phyloP scores from a whole-genome alignment of 2,888 invertebrate species.

The Seladonia tumulorum region DNA sequence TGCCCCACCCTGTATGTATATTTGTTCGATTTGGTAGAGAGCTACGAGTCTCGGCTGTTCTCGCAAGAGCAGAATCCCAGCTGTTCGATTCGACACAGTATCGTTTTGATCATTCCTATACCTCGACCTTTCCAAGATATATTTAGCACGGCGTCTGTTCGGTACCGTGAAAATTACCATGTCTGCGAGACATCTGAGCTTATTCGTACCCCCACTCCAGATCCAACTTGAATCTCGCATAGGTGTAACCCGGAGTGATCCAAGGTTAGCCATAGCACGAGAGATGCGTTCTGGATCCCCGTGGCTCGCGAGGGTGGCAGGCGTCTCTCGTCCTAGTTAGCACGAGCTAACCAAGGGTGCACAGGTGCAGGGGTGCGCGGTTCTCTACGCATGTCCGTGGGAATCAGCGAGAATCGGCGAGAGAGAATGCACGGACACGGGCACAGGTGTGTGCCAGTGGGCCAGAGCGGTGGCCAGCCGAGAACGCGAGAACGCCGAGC shows the following conservation, averaged over 20 bases:
- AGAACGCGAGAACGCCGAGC: slow-evolving; percentile 10
- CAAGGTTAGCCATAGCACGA: too few relatives aligned
- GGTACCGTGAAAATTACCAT: background rate
- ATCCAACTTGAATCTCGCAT: too few relatives aligned
- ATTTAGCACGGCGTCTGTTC: background rate
- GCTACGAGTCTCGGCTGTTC: background rate
- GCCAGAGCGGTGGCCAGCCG: background rate
- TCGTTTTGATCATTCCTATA: background rate
- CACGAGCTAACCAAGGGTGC: background rate
- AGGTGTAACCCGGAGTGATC: too few relatives aligned
- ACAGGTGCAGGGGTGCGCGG: background rate
- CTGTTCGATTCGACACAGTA: background rate
- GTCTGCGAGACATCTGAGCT: background rate
- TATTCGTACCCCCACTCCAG: too few relatives aligned
- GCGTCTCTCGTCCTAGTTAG: background rate
- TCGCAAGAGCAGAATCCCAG: background rate
- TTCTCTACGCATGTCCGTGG: slow-evolving; percentile 19
- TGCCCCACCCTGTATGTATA: too few relatives aligned
- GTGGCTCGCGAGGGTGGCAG: background rate
- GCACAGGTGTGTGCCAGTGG: slow-evolving; percentile 18
- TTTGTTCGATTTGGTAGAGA: background rate
- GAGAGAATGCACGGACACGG: background rate
- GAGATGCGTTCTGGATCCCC: background rate
- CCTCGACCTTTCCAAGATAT: background rate
- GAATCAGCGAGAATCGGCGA: background rate